Evolutionary conservation across 2,113 vertebrate species (phyloP).

Genomic region (Rattus norvegicus): GRCr8 NC_086033.1:60469501-60470000

Average conservation of each 20-base stretch:
- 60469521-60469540: no score
- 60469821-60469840: neutral
- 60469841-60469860: conserved; percentile 15
- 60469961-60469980: no score
- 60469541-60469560: no score
- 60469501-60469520: no score
- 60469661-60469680: neutral
- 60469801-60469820: no score
- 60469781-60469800: neutral
- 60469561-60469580: no score
- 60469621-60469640: neutral
- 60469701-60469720: neutral
- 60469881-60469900: neutral
- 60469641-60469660: neutral
- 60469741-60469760: neutral
- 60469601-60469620: neutral
- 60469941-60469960: neutral
- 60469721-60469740: neutral
- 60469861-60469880: neutral
- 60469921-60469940: neutral
- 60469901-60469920: neutral
- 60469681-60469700: neutral
- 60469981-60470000: neutral
- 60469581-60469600: neutral
- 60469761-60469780: neutral